Evolutionary conservation across 2,113 vertebrate species (phyloP).

Genomic region (Syngnathus scovelli): DNA sequence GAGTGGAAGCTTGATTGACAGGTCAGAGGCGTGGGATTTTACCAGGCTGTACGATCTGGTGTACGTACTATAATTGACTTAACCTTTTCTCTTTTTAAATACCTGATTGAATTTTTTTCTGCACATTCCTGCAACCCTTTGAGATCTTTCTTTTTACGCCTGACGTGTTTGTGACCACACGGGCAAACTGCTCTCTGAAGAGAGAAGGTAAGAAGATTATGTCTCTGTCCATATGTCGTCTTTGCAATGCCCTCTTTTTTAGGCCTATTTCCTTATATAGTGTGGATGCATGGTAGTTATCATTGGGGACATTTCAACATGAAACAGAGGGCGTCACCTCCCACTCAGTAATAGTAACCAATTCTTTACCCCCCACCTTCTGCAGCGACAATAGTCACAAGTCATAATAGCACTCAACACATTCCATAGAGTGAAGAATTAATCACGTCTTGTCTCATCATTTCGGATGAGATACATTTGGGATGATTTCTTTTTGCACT

Average conservation of each 20-base stretch:
- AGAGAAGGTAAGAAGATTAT: constrained; percentile 74
- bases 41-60: not conserved
- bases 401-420: no score
- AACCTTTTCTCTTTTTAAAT: not conserved
- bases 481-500: no score
- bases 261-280: not conserved
- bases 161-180: not conserved
- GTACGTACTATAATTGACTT: constrained; percentile 3
- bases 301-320: constrained; percentile 1
- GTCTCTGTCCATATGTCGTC: constrained; percentile 51
- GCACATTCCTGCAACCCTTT: not conserved
- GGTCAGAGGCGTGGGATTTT: constrained; percentile 25
- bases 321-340: constrained; percentile 15
- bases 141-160: not conserved
- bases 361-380: not conserved
- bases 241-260: not conserved
- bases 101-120: not conserved
- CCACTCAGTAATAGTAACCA: not conserved
- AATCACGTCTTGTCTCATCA: no score
- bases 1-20: constrained; percentile 41
- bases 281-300: constrained; percentile 2
- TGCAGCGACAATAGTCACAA: no score
- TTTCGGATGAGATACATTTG: no score
- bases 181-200: constrained; percentile 21
- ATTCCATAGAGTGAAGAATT: no score